phyloP scores from a whole-genome alignment of 1,140 invertebrate species.

The Zaprionus vittiger region DNA sequence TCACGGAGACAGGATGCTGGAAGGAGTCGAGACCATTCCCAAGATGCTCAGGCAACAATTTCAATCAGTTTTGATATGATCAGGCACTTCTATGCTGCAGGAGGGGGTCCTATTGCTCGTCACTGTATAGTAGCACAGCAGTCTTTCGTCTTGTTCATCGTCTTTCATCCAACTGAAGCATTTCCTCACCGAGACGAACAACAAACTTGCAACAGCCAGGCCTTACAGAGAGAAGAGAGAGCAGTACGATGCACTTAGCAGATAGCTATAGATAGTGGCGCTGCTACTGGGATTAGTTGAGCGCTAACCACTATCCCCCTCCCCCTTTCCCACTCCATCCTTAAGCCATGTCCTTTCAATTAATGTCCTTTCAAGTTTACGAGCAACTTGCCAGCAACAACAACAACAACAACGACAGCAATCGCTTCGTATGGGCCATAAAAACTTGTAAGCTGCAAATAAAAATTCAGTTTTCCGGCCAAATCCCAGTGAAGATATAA shows the following conservation, averaged over 20 bases:
- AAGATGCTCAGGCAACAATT: neutral
- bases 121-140: neutral
- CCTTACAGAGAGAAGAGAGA: neutral
- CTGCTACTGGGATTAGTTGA: neutral
- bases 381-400: slow-evolving; percentile 34
- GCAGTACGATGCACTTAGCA: neutral
- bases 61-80: neutral
- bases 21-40: neutral
- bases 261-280: slow-evolving; percentile 8
- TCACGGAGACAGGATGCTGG: no score
- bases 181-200: neutral
- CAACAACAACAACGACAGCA: slow-evolving; percentile 13
- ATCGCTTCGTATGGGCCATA: slow-evolving; percentile 37
- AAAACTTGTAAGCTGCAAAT: slow-evolving; percentile 62
- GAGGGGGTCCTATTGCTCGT: no score
- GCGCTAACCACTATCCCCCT: neutral
- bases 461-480: slow-evolving; percentile 65
- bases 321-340: slow-evolving; percentile 21
- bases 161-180: neutral
- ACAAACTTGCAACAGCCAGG: neutral
- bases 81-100: neutral
- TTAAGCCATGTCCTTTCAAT: slow-evolving; percentile 67
- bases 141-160: neutral
- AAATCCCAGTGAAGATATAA: slow-evolving; percentile 36
- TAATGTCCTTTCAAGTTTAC: slow-evolving; percentile 69